Evolutionary conservation across 1,140 invertebrate genomes (phyloP).

Genomic region (Drosophila mauritiana): DNA sequence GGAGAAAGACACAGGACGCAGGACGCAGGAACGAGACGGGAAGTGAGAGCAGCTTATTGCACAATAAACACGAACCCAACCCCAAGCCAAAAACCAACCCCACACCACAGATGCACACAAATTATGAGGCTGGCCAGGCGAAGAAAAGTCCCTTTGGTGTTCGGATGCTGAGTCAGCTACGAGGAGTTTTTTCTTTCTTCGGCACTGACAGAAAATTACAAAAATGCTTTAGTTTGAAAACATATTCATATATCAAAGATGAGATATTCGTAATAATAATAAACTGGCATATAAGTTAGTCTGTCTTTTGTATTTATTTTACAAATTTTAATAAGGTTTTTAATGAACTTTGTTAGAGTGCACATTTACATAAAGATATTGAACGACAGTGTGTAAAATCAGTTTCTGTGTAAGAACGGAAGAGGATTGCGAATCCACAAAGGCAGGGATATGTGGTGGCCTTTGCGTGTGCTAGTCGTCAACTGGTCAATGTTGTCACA

Average conservation of each 20-base stretch:
- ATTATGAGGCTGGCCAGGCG: conserved; percentile 46
- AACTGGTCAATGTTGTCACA: conserved; percentile 82
- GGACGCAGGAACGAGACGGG: conserved; percentile 5
- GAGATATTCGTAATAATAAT: too few relatives aligned
- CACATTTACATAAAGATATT: too few relatives aligned
- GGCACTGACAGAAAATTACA: not conserved
- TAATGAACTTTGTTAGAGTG: too few relatives aligned
- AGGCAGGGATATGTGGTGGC: conserved; percentile 29
- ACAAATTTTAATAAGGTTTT: too few relatives aligned
- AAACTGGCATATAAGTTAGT: too few relatives aligned
- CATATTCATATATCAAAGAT: too few relatives aligned
- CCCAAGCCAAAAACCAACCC: not conserved
- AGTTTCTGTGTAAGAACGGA: conserved; percentile 14
- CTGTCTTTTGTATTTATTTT: too few relatives aligned
- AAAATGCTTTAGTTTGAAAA: too few relatives aligned
- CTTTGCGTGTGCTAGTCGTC: conserved; percentile 49
- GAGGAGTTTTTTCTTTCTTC: conserved; percentile 27
- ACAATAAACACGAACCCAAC: conserved; percentile 75
- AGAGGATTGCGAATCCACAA: conserved; percentile 61
- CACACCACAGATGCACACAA: conserved; percentile 36
- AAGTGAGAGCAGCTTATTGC: conserved; percentile 72
- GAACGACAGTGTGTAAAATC: not conserved
- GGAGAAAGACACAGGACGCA: not conserved
- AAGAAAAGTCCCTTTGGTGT: conserved; percentile 42
- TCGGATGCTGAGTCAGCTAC: conserved; percentile 41